Percentiles rank a stretch among this genome's conserved stretches.
phyloP scores from a whole-genome alignment of 1,140 invertebrate species.

The Drosophila kanapiae region DNA sequence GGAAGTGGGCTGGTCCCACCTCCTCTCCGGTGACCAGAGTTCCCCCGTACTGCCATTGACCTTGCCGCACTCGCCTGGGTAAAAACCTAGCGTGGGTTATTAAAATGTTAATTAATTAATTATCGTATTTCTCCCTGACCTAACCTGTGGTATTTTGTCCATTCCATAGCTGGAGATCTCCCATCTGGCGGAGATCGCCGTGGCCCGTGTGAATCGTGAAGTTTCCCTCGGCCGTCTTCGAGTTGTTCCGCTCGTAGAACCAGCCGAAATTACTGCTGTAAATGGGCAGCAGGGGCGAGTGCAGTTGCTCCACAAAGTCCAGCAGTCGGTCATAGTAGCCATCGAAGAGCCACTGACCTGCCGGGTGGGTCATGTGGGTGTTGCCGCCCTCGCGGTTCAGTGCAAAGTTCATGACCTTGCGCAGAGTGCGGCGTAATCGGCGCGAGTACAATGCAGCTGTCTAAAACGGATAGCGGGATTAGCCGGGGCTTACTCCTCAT shows the following conservation, averaged over 20 bases:
- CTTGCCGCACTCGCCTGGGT: slow-evolving; percentile 87
- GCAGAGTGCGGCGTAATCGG: slow-evolving; percentile 82
- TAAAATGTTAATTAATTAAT: background rate
- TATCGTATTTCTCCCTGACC: too few relatives aligned
- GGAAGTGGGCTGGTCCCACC: slow-evolving; percentile 86
- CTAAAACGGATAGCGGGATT: slow-evolving; percentile 85
- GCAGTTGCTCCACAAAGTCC: slow-evolving; percentile 86
- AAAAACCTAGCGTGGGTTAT: slow-evolving; percentile 55
- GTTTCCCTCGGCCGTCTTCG: slow-evolving; percentile 89
- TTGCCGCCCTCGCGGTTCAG: slow-evolving; percentile 86
- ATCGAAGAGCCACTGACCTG: slow-evolving; percentile 89
- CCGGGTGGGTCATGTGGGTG: slow-evolving; percentile 87
- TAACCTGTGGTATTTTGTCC: slow-evolving; percentile 86
- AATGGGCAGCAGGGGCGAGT: slow-evolving; percentile 86
- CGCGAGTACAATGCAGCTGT: slow-evolving; percentile 87
- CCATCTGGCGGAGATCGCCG: slow-evolving; percentile 87
- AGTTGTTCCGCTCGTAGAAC: slow-evolving; percentile 91
- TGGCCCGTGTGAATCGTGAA: slow-evolving; percentile 91
- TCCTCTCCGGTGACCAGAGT: slow-evolving; percentile 89
- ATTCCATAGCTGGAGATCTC: slow-evolving; percentile 89
- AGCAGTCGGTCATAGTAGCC: slow-evolving; percentile 91
- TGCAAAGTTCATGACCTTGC: slow-evolving; percentile 86
- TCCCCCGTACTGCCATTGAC: slow-evolving; percentile 91
- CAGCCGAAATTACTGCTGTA: slow-evolving; percentile 91
- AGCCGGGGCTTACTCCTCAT: slow-evolving; percentile 16